A percentile compares a stretch with the other conserved stretches of the same genome.
These are phyloP conservation scores for Microcebus jonahi DNA, from an alignment of 2,113 vertebrate species.

Conservation along the genomic window DNA sequence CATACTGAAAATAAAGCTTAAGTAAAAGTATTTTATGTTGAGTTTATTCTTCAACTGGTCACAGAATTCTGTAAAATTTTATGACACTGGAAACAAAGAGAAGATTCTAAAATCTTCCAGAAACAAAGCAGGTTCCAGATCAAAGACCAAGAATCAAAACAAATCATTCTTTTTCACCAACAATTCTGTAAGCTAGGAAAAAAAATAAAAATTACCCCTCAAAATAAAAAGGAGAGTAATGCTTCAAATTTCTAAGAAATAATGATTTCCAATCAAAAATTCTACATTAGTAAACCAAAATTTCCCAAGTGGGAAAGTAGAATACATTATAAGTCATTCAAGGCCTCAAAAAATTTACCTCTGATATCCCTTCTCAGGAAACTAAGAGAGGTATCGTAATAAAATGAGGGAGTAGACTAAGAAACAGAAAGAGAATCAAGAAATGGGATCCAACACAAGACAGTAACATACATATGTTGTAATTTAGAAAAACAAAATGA, in stretches of 20 bases:
- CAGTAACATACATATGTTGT: background rate
- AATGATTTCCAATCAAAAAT: background rate
- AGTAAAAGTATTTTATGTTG: background rate
- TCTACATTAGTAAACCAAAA: background rate
- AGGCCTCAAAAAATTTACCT: background rate
- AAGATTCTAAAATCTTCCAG: background rate
- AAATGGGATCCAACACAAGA: background rate
- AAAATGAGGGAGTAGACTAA: background rate
- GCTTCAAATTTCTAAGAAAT: background rate
- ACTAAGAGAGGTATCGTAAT: background rate
- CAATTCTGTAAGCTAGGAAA: background rate
- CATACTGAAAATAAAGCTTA: background rate
- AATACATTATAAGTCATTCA: background rate
- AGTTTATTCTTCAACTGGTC: background rate
- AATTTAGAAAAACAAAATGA: constrained; percentile 20
- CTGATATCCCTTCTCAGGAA: background rate
- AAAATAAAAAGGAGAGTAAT: background rate
- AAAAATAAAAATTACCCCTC: background rate
- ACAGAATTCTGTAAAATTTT: background rate
- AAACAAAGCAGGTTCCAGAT: background rate
- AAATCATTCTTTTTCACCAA: background rate
- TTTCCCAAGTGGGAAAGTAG: background rate
- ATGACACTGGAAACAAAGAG: background rate
- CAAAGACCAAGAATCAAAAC: background rate
- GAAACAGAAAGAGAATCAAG: background rate